A percentile compares a stretch with the other conserved stretches of the same genome.
Evolutionary conservation across 2,888 invertebrate species (phyloP).

Genomic region (Galeopsomyia nigrocyanea): DNA sequence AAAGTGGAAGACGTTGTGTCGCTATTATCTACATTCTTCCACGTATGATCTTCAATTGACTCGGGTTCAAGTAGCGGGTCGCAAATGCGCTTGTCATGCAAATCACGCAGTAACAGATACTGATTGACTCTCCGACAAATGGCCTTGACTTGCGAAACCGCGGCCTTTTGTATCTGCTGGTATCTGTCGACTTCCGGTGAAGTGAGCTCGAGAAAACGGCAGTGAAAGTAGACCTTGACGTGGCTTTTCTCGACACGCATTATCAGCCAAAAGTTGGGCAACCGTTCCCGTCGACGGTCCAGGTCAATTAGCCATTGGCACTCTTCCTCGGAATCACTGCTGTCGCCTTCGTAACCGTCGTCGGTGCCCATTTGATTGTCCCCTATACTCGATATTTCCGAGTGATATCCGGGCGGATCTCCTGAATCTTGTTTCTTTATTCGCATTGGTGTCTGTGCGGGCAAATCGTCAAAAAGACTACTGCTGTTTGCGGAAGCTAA

Average conservation of each 20-base stretch:
- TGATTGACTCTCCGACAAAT: conserved; percentile 79
- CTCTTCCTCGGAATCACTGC: conserved; percentile 75
- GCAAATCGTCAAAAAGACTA: conserved; percentile 14
- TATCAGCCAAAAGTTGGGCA: conserved; percentile 82
- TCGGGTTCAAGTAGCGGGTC: conserved; percentile 78
- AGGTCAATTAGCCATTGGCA: conserved; percentile 72
- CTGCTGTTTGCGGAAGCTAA: conserved; percentile 15
- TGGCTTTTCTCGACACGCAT: conserved; percentile 73
- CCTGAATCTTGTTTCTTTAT: conserved; percentile 57
- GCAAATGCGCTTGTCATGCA: conserved; percentile 78
- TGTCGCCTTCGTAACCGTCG: conserved; percentile 75
- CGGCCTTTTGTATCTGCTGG: conserved; percentile 70
- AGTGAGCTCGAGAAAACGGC: conserved; percentile 73
- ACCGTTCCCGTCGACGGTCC: conserved; percentile 70
- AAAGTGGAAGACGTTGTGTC: not conserved
- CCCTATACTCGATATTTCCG: conserved; percentile 61
- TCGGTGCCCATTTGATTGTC: conserved; percentile 59
- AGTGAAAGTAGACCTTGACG: conserved; percentile 79
- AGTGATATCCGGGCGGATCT: conserved; percentile 60
- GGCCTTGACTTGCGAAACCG: conserved; percentile 72
- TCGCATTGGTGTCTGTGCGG: not conserved
- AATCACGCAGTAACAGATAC: conserved; percentile 76
- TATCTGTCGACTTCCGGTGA: conserved; percentile 71
- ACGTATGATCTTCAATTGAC: conserved; percentile 70
- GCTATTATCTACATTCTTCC: conserved; percentile 57